Evolutionary conservation across 2,113 vertebrate species (phyloP).

Genomic region (Phalacrocorax carbo): DNA sequence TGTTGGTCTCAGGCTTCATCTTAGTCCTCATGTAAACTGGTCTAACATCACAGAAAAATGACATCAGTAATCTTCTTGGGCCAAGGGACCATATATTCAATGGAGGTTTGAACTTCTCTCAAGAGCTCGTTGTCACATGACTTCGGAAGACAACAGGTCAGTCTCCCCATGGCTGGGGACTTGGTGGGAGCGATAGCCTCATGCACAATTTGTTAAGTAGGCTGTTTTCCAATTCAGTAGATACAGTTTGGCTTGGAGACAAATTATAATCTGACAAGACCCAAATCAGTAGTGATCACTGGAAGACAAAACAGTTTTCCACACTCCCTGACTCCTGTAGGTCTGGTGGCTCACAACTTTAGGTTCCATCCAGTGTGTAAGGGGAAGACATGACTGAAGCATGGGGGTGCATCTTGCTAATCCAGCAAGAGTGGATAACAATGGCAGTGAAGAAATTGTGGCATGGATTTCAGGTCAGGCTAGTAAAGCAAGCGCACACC

Average conservation of each 20-base stretch:
- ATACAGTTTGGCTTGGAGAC: background rate
- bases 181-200: background rate
- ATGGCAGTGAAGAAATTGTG: background rate
- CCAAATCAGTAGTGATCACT: background rate
- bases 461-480: background rate
- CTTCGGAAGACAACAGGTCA: background rate
- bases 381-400: background rate
- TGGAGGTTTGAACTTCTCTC: background rate
- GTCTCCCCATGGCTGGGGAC: background rate
- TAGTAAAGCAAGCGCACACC: accelerated
- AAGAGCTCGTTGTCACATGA: background rate
- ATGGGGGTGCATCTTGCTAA: background rate
- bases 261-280: background rate
- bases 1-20: background rate
- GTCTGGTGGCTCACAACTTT: background rate
- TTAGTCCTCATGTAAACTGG: background rate
- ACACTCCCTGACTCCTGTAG: background rate
- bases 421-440: background rate
- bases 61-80: background rate
- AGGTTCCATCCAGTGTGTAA: background rate
- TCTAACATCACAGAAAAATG: background rate
- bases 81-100: background rate
- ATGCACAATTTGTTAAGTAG: background rate
- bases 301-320: background rate
- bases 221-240: background rate